Evolutionary conservation across 2,113 vertebrate species (phyloP), one percentile per base, ranked within the genome.

Genomic region (Mandrillus leucophaeus): DNA sequence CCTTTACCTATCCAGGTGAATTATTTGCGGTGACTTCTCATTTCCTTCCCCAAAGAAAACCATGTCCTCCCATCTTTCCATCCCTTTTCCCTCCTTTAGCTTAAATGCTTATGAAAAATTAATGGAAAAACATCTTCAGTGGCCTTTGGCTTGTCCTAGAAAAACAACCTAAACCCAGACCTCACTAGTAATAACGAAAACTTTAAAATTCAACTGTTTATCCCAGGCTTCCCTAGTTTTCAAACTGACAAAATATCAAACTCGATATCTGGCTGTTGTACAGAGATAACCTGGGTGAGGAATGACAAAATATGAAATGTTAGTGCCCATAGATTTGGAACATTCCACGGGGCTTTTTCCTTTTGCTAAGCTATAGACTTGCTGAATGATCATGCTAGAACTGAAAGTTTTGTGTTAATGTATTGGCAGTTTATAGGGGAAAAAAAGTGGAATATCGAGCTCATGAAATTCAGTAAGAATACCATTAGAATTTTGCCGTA

Each of bases 1-100:
- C 48, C 59, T 50, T 45, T 38, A 80, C 86, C 95, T 81, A 38
- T n/a, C 96, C 89, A 93, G 98, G 97, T 97, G 97, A 97, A 93
- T 97, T 83, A 96, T 97, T 88, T 96, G 97, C 64, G 92, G 97
- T 68, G 82, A 89, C 66, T 96, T 89, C 86, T 97, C 40, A 92
- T 96, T 97, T 97, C 95, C 96, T 95, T 72, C 92, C 88, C 70
- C 91, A 48, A 89, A 97, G 98, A 93, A 97, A 97, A 92, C 75
- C 93, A 13, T 59, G 66, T 88, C 82, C 78, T 96, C 7, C 78
- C 88, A 43, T 70, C 85, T 95, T 88, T 64, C 61, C 93, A 88
- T 86, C 18, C 45, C 40, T 38, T 5, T 22, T 1, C 5, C 4
- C 32, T 22, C 14, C 16, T 80, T 73, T 80, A 86, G 88, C 95